These are phyloP conservation scores for Parascotia fuliginaria DNA, from an alignment of 2,888 invertebrate genomes.

Conservation along the genomic window DNA sequence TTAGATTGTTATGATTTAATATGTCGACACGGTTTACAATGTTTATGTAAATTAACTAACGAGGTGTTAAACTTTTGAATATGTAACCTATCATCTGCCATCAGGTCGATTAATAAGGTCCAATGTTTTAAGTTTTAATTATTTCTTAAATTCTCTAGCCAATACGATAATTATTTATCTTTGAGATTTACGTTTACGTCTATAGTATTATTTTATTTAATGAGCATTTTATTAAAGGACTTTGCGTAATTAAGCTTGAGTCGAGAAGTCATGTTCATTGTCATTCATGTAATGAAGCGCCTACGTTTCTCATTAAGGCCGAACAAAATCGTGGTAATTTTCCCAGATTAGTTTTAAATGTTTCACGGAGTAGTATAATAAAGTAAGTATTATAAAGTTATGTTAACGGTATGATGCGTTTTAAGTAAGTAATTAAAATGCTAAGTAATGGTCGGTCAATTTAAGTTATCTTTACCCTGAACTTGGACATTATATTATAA, in stretches of 20 bases:
- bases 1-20: background rate
- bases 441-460: too few relatives aligned
- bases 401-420: background rate
- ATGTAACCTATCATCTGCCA: too few relatives aligned
- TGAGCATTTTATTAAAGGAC: constrained; percentile 19
- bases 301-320: constrained; percentile 27
- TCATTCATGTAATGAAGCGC: constrained; percentile 24
- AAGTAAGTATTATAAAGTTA: constrained; percentile 22
- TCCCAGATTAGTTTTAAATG: constrained; percentile 34
- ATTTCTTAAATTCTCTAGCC: background rate
- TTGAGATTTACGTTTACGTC: background rate
- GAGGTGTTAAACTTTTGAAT: background rate
- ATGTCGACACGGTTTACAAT: constrained; percentile 9
- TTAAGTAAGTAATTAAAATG: constrained; percentile 6
- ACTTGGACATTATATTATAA: background rate
- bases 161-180: background rate
- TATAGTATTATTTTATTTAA: constrained; percentile 17
- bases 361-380: constrained; percentile 25
- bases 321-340: constrained; percentile 31
- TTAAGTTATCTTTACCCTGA: background rate
- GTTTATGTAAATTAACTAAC: constrained; percentile 19
- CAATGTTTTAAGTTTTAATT: background rate
- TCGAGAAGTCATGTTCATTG: constrained; percentile 17
- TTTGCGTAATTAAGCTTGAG: constrained; percentile 23
- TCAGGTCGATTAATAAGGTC: background rate